Evolutionary conservation across 37 sponge, comb jelly and placozoan genomes (phyloP), one percentile per base, ranked within the genome.

Genomic region (Corticium candelabrum): DNA sequence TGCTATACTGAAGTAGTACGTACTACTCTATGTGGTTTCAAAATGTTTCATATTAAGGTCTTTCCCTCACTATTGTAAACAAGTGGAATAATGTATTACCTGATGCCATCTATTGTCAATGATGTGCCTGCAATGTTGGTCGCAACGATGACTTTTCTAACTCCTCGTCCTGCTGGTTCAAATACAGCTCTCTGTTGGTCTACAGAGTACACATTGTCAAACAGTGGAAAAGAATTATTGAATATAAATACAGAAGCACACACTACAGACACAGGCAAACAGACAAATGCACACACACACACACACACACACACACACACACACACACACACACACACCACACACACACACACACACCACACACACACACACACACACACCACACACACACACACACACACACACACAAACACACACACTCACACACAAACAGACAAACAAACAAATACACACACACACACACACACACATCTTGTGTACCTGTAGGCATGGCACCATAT

Each of bases 111-210:
- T 0, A 93, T 83, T n/a, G 94, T 93, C 37, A 93, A 69, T 34
- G 92, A 90, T 31, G 94, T 93, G 35, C 93, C 91, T 2, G 94
- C 94, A 39, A 93, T 93, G 79, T 93, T 93, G 0, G 94, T 93
- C 36, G 94, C 83, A 34, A 93, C 85, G 36, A 93, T 90, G n/a
- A 93, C 82, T 34, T 85, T 38, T 1, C 94, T 41, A 1, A 93
- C 76, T 7, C 84, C 83, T 4, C 37, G 40, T 33, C 84, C 89
- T 3, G 70, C 74, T n/a, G 77, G 86, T 3, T 72, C 75, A 77
- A 93, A 93, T 72, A 93, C 90, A 68, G 76, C 81, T 67, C 87
- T 84, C 78, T 93, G 94, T 41, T 88, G 92, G 27, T 93, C 91
- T 76, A 35, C 7, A 32, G 15, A n/a, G 37, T 27, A 72, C 15